Evolutionary conservation across 2,888 invertebrate genomes (phyloP).

Genomic region (Lasioglossum villosulum): DNA sequence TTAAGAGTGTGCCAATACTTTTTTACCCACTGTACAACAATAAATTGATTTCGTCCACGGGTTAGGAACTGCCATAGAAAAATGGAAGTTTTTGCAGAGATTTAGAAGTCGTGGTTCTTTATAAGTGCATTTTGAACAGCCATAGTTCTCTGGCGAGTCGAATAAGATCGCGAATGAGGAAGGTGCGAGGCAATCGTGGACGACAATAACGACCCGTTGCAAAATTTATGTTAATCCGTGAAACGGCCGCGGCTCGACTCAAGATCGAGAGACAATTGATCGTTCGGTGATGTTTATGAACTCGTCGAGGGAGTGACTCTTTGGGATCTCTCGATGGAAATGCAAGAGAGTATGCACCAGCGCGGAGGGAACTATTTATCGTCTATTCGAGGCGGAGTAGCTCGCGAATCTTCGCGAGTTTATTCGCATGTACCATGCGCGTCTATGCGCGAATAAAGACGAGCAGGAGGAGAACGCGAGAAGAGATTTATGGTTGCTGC

Average conservation of each 20-base stretch:
- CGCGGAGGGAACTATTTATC: slow-evolving; percentile 18
- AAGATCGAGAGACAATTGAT: slow-evolving; percentile 27
- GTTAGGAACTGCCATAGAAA: not conserved
- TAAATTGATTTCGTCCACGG: no score
- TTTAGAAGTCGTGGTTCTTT: not conserved
- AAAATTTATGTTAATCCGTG: slow-evolving; percentile 17
- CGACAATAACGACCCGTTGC: not conserved
- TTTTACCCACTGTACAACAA: no score
- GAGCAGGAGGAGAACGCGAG: not conserved
- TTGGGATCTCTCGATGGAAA: slow-evolving; percentile 2
- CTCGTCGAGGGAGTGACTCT: slow-evolving; percentile 5
- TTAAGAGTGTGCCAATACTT: no score
- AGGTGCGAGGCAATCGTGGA: slow-evolving; percentile 1
- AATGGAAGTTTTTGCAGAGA: not conserved
- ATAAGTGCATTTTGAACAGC: not conserved
- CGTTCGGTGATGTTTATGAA: slow-evolving; percentile 36
- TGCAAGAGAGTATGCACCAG: not conserved
- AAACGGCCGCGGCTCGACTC: slow-evolving; percentile 4
- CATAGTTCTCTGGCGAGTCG: not conserved
- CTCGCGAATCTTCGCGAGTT: slow-evolving; percentile 1
- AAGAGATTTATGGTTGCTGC: slow-evolving; percentile 38
- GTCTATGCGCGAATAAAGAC: slow-evolving; percentile 27
- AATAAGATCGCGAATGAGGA: not conserved
- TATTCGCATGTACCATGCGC: slow-evolving; percentile 18
- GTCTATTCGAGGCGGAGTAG: slow-evolving; percentile 3